Base-by-base conservation (phyloP, 2,113 vertebrate species). In the Pycnonotus jocosus region DNA sequence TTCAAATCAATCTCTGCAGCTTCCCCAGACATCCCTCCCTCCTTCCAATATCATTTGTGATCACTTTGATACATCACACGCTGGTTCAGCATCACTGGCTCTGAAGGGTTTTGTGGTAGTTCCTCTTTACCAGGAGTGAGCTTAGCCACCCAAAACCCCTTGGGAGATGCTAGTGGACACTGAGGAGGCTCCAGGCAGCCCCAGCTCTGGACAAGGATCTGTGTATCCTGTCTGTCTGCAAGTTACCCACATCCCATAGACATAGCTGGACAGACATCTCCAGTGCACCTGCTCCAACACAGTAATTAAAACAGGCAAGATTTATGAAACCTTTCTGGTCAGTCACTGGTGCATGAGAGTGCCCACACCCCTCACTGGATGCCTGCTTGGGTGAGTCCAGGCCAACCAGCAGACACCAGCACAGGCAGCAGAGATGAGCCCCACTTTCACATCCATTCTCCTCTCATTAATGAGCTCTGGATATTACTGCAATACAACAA, bases 201-300 rank as follows among this genome's bases (percentile, higher is more conserved):
- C 14, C 38, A 44, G 84, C 47, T 10, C 45, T 11, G 27, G 44
- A 12, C 65, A 54, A 58, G 57, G 40, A 12, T 13, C 11, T 0
- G 0, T 37, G 54, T 5, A 10, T 14, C 4, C 2, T 0, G 0
- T 24, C 48, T 4, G 3, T 7, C 72, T 56, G 33, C 40, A 50
- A 16, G 51, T 6, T 4, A 13, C 4, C 60, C 7, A 11, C 51
- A 25, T 2, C 11, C 37, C 4, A 3, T 58, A 25, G 3, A 35
- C 8, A 35, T 21, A 33, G 47, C 8, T 4, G 21, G 51, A 33
- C 57, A 51, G 68, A 44, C 1, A 4, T 31, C 35, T 42, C 4
- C 24, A 64, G 11, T 37, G 69, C 66, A 11, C 2, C 10, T 38
- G 38, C 27, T 35, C 51, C 61, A 61, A 16, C 2, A 7, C 0